These are phyloP conservation scores for Hemibagrus guttatus DNA, from an alignment of 2,797 vertebrate genomes.

Conservation along the genomic window DNA sequence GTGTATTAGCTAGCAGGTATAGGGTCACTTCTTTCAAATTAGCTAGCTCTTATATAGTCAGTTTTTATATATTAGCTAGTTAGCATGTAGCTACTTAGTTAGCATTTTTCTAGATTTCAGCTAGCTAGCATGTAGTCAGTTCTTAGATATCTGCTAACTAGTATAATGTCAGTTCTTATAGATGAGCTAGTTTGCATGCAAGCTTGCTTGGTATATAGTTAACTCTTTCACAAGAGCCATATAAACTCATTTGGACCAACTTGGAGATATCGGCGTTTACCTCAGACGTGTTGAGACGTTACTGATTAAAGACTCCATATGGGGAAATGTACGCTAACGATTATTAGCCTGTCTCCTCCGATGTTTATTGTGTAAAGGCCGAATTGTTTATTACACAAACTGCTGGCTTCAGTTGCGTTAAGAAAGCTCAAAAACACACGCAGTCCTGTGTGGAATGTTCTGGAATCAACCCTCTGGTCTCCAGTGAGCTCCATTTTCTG, in stretches of 20 bases:
- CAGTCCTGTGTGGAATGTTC: neutral
- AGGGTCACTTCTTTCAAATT: neutral
- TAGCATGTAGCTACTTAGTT: neutral
- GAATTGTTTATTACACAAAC: neutral
- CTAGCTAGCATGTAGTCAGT: neutral
- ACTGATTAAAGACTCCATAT: neutral
- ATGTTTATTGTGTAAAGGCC: neutral
- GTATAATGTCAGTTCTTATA: neutral
- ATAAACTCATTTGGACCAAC: neutral
- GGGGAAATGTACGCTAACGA: neutral
- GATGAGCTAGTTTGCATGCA: neutral
- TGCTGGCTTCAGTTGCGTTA: neutral
- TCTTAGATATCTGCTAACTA: neutral
- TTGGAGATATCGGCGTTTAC: neutral
- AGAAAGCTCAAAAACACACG: neutral
- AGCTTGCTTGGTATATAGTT: neutral
- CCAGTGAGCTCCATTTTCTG: constrained; percentile 13
- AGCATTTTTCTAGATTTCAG: too few relatives aligned
- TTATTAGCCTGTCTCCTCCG: neutral
- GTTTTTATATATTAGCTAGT: neutral
- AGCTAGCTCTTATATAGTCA: neutral
- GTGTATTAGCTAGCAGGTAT: neutral
- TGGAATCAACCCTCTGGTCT: neutral
- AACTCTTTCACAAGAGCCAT: neutral
- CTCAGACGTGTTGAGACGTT: neutral